A percentile compares a stretch with the other conserved stretches of the same genome.
Conservation (phyloP, 2,797 vertebrate genomes). For the Triplophysa bombifrons region DNA sequence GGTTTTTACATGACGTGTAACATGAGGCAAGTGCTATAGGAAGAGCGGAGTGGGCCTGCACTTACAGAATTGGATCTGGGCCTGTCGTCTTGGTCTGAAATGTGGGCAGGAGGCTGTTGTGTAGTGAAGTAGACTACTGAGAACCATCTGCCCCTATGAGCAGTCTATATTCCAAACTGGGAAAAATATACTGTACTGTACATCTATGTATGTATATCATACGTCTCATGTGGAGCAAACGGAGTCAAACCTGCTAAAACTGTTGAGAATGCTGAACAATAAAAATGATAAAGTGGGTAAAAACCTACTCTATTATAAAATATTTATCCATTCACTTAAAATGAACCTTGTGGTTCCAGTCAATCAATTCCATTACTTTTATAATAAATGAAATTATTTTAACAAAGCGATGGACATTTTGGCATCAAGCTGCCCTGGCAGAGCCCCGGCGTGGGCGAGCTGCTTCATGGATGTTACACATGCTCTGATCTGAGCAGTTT, state of each 20-base stretch:
- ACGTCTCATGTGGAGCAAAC: too few relatives aligned
- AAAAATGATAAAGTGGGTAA: too few relatives aligned
- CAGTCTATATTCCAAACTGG: conserved; percentile 22
- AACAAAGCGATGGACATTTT: neutral
- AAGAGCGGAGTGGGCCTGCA: neutral
- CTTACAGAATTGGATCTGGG: conserved; percentile 42
- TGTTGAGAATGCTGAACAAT: too few relatives aligned
- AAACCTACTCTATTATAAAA: neutral
- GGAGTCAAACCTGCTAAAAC: too few relatives aligned
- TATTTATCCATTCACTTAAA: neutral
- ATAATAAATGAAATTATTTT: neutral
- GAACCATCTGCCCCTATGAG: conserved; percentile 54
- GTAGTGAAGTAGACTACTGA: conserved; percentile 54
- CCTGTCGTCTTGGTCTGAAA: conserved; percentile 51
- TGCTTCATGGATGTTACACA: conserved; percentile 12
- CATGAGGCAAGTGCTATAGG: neutral
- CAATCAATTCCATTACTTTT: neutral
- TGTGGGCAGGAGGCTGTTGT: conserved; percentile 54
- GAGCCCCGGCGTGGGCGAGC: neutral
- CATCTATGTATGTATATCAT: too few relatives aligned
- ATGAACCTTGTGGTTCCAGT: neutral
- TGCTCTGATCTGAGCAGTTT: neutral
- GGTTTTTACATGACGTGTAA: neutral
- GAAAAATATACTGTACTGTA: neutral
- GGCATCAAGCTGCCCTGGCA: neutral